Evolutionary conservation across 2,888 invertebrate species (phyloP), one percentile per base, ranked within the genome.

Genomic region (Chirona hameri): DNA sequence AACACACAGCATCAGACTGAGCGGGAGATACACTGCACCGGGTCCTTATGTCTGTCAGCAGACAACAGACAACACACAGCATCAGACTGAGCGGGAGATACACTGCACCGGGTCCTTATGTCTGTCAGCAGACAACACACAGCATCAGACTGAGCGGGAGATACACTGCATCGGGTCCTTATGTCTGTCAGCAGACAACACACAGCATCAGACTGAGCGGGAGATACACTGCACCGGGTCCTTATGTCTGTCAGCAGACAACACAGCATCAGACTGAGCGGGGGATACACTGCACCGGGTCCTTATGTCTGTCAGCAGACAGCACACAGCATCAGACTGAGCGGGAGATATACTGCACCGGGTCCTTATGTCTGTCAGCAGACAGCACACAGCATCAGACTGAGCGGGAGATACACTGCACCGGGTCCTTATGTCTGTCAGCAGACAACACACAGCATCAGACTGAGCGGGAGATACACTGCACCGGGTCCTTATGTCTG

Each of bases 101-200:
- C 97, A 96, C 88, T 99, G 98, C 81, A 99, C 93, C 0, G 97
- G 93, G 90, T 99, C 99, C 88, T 94, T 93, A 87, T 99, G 99
- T 0, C 98, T 99, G 88, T 83, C 82, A n/a, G n/a, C 21, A 39
- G 39, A 39, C 39, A 39, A 39, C 39, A 39, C 39, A 39, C 85
- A 99, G 90, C 87, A 96, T 94, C 87, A 94, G 94, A 0, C 96
- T 94, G 0, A 95, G 91, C 3, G 99, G 99, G 95, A 91, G 87
- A 99, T 90, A 87, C 97, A 96, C 88, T 99, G 98, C 81, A 99
- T 93, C 0, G 97, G 93, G 90, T 99, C 99, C 88, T 94, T 93
- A 87, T 99, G 99, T 0, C 98, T 99, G 39, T 7, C 39, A 39
- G 39, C 39, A 39, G 39, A 39, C 39, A 39, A 39, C 39, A 39